These are phyloP conservation scores for Ennomos quercinarius DNA, from an alignment of 2,888 invertebrate genomes.

Conservation along the genomic window DNA sequence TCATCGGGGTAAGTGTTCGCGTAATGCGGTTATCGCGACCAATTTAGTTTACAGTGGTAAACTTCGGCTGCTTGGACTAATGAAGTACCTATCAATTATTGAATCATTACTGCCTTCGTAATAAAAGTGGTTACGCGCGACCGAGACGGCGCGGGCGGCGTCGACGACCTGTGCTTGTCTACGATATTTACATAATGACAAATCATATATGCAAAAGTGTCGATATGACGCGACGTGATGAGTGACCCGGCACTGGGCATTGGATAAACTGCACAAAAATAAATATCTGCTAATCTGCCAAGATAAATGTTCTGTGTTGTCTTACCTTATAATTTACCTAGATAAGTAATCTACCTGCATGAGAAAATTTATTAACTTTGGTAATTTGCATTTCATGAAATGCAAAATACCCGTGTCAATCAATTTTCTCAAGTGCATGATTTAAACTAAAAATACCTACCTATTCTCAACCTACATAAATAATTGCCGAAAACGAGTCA, in stretches of 20 bases:
- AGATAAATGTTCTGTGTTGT: slow-evolving; percentile 19
- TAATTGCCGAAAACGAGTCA: slow-evolving; percentile 2
- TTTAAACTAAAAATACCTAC: too few species aligned
- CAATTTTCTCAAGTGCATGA: too few species aligned
- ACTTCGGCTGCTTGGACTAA: slow-evolving; percentile 63
- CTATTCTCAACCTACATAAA: too few species aligned
- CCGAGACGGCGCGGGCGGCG: slow-evolving; percentile 15
- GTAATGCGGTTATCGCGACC: slow-evolving; percentile 60
- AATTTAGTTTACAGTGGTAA: slow-evolving; percentile 59
- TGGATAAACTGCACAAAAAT: slow-evolving; percentile 16
- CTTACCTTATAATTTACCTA: slow-evolving; percentile 15
- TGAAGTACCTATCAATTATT: slow-evolving; percentile 69
- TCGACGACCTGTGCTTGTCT: slow-evolving; percentile 34
- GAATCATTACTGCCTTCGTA: slow-evolving; percentile 51
- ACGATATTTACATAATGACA: slow-evolving; percentile 34
- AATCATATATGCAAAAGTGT: slow-evolving; percentile 31
- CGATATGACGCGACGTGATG: slow-evolving; percentile 25
- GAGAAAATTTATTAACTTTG: too few species aligned
- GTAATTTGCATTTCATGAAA: too few species aligned
- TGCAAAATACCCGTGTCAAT: too few species aligned
- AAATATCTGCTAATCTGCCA: slow-evolving; percentile 19
- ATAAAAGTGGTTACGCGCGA: slow-evolving; percentile 14
- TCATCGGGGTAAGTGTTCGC: slow-evolving; percentile 56
- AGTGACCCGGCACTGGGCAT: slow-evolving; percentile 15
- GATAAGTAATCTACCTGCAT: too few species aligned